Base-by-base conservation (phyloP, 92 coral and sea anemone species). In the Zoanthus sansibaricus region DNA sequence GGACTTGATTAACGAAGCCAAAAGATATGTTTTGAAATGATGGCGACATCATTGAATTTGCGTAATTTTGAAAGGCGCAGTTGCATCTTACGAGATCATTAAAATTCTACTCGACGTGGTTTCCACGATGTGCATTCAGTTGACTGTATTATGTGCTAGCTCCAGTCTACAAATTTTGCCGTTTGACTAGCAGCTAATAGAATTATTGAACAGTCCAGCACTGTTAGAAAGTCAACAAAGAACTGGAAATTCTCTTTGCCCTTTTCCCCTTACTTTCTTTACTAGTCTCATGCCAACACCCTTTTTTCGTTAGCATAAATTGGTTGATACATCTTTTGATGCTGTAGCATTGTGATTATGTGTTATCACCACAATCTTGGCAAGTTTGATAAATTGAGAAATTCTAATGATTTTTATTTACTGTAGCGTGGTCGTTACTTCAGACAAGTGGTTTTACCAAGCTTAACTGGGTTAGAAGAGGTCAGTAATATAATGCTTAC, bases 81-180 rank as follows among this genome's bases (percentile, higher is more conserved):
- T 68, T 68, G 72, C 72, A 68, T 68, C 72, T 68, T 68, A 68
- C 72, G 72, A 68, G 74, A 70, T 70, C 74, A 30, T 70, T 70
- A 70, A 70, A 25, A 25, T 70, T 70, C 74, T 70, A 70, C 74
- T 70, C 48, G 74, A 70, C 30, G 74, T 70, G 74, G 74, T 70
- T 70, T 70, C 74, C 74, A 70, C 74, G 45, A 70, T 70, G 74
- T 70, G 74, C 74, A 70, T 70, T 70, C 74, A 70, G 47, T 70
- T 70, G 74, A 70, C 74, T 70, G 74, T 70, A 70, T 70, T 25
- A 70, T 70, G 74, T 70, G 47, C 74, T 70, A 70, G 74, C 74
- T 70, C 74, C 74, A 70, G 74, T 70, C 74, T 70, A 70, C 74
- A 70, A 70, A 70, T 70, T 70, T 70, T 70, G 74, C 74, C 74